These are phyloP conservation scores for Tyrannus savana DNA, from an alignment of 2,113 vertebrate species.

Conservation along the genomic window DNA sequence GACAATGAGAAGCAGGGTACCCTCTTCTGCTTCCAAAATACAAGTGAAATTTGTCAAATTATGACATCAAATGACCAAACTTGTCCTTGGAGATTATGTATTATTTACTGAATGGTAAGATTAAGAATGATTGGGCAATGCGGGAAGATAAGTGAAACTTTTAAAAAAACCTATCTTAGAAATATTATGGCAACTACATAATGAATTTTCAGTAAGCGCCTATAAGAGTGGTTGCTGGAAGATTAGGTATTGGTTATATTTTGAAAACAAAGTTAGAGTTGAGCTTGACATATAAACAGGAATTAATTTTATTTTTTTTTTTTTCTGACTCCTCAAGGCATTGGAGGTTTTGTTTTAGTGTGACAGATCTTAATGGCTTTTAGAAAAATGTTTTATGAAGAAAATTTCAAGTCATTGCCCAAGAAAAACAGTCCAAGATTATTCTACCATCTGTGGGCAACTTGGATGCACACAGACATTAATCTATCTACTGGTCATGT, in stretches of 20 bases:
- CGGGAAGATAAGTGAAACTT: background rate
- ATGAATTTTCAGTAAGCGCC: background rate
- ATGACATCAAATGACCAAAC: background rate
- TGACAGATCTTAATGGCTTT: constrained; percentile 46
- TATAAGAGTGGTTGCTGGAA: background rate
- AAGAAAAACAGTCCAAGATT: constrained; percentile 55
- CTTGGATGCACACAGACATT: constrained; percentile 46
- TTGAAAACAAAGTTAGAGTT: background rate
- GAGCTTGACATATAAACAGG: constrained; percentile 4
- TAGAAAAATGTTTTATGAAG: constrained; percentile 39
- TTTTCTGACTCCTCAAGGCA: constrained; percentile 15
- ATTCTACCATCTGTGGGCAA: constrained; percentile 58
- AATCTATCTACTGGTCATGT: constrained; percentile 59
- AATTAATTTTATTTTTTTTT: background rate
- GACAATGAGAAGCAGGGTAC: background rate
- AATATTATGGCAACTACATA: background rate
- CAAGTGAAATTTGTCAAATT: background rate
- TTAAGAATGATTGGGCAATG: background rate
- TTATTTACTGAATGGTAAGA: background rate
- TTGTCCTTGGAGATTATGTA: background rate
- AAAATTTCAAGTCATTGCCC: constrained; percentile 49
- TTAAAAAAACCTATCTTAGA: background rate
- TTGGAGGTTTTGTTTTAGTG: constrained; percentile 46
- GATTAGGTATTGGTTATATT: background rate
- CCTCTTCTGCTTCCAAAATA: background rate